Percentiles rank a stretch among this genome's conserved stretches.
phyloP scores from a whole-genome alignment of 2,113 vertebrate genomes.

The Poeciliopsis prolifica region DNA sequence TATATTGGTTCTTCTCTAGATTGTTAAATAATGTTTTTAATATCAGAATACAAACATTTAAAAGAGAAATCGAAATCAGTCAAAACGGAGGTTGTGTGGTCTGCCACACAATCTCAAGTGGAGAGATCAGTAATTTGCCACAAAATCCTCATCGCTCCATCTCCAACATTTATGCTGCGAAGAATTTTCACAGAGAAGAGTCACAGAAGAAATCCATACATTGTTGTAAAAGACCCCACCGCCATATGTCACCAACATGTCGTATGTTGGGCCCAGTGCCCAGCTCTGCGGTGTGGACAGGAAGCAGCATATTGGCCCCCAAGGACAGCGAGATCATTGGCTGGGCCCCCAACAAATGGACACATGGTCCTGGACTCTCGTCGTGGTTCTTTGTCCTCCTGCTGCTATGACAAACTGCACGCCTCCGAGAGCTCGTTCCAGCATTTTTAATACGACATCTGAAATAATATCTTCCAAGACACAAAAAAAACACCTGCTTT shows the following conservation, averaged over 20 bases:
- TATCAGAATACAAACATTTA: too few species aligned
- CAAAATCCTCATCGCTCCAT: too few species aligned
- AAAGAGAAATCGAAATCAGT: too few species aligned
- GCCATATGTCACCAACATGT: slow-evolving; percentile 62
- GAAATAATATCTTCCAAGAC: slow-evolving; percentile 23
- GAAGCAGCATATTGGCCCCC: slow-evolving; percentile 72
- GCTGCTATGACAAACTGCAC: slow-evolving; percentile 50
- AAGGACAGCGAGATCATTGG: slow-evolving; percentile 60
- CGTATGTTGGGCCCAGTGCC: slow-evolving; percentile 35
- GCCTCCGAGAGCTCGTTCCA: slow-evolving; percentile 32
- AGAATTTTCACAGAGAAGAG: neutral
- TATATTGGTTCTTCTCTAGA: too few species aligned
- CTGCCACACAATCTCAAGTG: too few species aligned
- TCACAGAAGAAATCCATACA: slow-evolving; percentile 34
- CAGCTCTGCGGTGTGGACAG: slow-evolving; percentile 45
- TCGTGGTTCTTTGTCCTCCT: slow-evolving; percentile 51
- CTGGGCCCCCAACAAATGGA: slow-evolving; percentile 47
- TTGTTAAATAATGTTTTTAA: too few species aligned
- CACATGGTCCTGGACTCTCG: slow-evolving; percentile 68
- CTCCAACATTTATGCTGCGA: too few species aligned
- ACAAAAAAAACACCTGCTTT: slow-evolving; percentile 6
- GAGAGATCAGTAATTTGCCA: too few species aligned
- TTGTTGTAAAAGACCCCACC: slow-evolving; percentile 21
- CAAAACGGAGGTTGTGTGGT: too few species aligned
- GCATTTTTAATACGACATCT: slow-evolving; percentile 38